Evolutionary conservation across 2,113 vertebrate species (phyloP).

Genomic region (Scalopus aquaticus): DNA sequence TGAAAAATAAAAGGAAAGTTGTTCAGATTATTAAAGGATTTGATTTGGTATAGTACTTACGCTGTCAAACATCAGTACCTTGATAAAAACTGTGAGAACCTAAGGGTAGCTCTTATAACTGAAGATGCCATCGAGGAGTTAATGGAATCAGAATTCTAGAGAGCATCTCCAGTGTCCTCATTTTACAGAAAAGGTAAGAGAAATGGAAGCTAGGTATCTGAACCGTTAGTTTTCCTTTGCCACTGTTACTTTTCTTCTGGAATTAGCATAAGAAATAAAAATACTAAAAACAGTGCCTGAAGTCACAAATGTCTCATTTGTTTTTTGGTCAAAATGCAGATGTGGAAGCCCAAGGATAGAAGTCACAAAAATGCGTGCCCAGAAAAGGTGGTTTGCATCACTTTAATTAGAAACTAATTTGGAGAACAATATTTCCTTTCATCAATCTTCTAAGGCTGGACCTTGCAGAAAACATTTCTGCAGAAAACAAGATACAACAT

Average conservation of each 20-base stretch:
- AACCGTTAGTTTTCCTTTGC: background rate
- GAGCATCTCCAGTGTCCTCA: background rate
- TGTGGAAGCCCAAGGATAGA: background rate
- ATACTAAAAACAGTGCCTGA: constrained; percentile 11
- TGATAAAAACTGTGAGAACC: background rate
- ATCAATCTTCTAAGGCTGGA: constrained; percentile 17
- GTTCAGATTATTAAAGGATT: constrained; percentile 32
- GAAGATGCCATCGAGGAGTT: background rate
- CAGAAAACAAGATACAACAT: background rate
- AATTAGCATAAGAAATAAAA: constrained; percentile 38
- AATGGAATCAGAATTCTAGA: background rate
- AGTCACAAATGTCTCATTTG: background rate
- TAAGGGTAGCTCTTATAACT: background rate
- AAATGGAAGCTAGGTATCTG: constrained; percentile 6
- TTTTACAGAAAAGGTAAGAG: background rate
- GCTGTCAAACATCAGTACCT: background rate
- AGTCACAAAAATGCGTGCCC: constrained; percentile 50
- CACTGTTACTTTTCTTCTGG: constrained; percentile 39
- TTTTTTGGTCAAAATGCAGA: constrained; percentile 33
- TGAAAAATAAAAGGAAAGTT: constrained; percentile 30
- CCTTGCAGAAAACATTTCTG: background rate
- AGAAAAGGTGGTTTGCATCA: constrained; percentile 35
- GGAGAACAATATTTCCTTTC: constrained; percentile 26
- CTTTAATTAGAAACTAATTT: constrained; percentile 33
- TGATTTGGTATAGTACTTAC: background rate